Conservation (phyloP, 2,113 vertebrate species). For the Montifringilla adamsi region DNA sequence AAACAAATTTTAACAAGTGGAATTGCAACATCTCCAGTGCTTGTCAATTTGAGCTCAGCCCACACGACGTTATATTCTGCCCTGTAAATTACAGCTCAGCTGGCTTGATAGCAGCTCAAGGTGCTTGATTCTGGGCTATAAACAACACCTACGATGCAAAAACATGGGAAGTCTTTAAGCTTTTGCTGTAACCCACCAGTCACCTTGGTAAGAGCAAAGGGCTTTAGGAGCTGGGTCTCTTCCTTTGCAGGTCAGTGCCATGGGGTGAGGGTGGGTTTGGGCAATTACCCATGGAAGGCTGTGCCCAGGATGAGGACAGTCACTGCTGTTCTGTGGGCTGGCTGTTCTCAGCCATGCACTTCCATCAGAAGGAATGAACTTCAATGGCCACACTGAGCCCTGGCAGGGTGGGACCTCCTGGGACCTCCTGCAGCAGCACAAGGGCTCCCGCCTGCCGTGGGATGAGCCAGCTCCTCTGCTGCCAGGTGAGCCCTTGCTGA, state of each 20-base stretch:
- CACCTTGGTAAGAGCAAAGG: background rate
- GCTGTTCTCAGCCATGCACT: background rate
- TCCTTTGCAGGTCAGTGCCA: background rate
- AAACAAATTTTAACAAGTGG: conserved; percentile 60
- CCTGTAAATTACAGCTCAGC: conserved; percentile 53
- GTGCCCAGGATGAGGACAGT: background rate
- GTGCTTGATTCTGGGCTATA: background rate
- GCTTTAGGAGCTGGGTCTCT: background rate
- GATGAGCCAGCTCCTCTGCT: background rate
- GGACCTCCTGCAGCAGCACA: background rate
- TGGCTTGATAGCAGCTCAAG: background rate
- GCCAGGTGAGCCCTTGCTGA: background rate
- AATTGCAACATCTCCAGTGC: conserved; percentile 39
- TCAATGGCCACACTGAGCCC: background rate
- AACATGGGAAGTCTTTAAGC: background rate
- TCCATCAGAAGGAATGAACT: background rate
- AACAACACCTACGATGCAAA: background rate
- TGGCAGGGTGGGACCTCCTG: background rate
- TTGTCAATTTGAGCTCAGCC: conserved; percentile 28
- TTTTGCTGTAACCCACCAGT: background rate
- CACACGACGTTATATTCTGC: conserved; percentile 36
- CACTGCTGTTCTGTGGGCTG: background rate
- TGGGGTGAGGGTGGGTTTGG: background rate
- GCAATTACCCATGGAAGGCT: background rate
- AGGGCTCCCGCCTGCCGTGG: fast-evolving